phyloP scores from a whole-genome alignment of 2,797 vertebrate species.

The Silurus aristotelis region DNA sequence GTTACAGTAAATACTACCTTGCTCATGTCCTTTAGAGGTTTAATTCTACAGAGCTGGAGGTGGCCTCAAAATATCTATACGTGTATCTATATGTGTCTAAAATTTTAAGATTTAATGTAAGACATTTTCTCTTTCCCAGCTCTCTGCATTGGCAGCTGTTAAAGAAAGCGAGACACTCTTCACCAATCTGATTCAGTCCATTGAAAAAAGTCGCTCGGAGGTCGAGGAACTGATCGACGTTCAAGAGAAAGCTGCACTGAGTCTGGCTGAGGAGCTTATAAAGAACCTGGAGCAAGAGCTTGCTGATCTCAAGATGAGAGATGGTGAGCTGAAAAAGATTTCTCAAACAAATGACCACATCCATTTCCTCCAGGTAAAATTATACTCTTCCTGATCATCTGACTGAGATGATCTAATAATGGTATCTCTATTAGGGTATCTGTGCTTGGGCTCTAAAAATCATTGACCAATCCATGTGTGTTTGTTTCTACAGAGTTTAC shows the following conservation, averaged over 20 bases:
- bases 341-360: constrained; percentile 31
- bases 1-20: not conserved
- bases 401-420: not conserved
- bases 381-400: not conserved
- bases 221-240: constrained; percentile 23
- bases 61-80: not conserved
- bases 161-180: constrained; percentile 33
- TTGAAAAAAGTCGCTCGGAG: constrained; percentile 28
- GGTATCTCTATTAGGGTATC: not conserved
- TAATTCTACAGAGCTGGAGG: not conserved
- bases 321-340: constrained; percentile 40
- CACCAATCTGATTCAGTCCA: not conserved
- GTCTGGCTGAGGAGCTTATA: not conserved
- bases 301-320: constrained; percentile 39
- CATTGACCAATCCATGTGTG: not conserved
- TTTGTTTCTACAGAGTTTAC: constrained; percentile 31
- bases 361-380: constrained; percentile 46
- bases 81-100: too few species aligned
- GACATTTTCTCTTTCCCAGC: not conserved
- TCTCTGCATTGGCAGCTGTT: constrained; percentile 20
- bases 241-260: constrained; percentile 22
- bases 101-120: too few species aligned
- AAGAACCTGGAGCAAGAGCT: constrained; percentile 37
- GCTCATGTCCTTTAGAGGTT: not conserved
- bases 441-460: not conserved